phyloP scores from a whole-genome alignment of 1,140 invertebrate genomes.

The Euschistus heros region DNA sequence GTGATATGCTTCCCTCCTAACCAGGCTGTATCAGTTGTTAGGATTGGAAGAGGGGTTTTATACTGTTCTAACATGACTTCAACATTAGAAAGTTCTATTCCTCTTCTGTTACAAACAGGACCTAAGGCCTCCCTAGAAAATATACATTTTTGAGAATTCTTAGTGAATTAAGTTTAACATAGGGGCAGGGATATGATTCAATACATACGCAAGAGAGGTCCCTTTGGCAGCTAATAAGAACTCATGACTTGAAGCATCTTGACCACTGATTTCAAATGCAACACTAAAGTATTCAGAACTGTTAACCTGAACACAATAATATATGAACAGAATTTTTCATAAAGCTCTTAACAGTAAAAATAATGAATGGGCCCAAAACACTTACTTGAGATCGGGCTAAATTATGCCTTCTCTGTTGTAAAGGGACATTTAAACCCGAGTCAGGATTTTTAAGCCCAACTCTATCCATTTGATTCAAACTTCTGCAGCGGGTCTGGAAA shows the following conservation, averaged over 20 bases:
- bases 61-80: conserved; percentile 56
- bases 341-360: neutral
- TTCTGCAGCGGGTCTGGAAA: conserved; percentile 22
- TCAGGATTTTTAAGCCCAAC: conserved; percentile 17
- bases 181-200: neutral
- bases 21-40: conserved; percentile 49
- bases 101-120: conserved; percentile 46
- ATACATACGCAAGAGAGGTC: conserved; percentile 54
- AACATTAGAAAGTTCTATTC: conserved; percentile 47
- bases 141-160: neutral
- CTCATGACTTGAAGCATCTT: conserved; percentile 45
- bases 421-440: conserved; percentile 20
- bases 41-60: conserved; percentile 44
- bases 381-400: conserved; percentile 24
- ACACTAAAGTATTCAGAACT: conserved; percentile 67
- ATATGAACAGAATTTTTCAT: neutral
- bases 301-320: conserved; percentile 43
- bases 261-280: conserved; percentile 50
- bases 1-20: conserved; percentile 60
- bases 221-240: conserved; percentile 58
- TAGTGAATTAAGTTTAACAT: neutral
- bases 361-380: neutral
- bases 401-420: conserved; percentile 24
- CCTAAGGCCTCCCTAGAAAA: conserved; percentile 42
- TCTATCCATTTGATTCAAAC: conserved; percentile 24